A percentile compares a stretch with the other conserved stretches of the same genome.
phyloP scores from a whole-genome alignment of 2,888 invertebrate genomes.

The Molanna angustata region DNA sequence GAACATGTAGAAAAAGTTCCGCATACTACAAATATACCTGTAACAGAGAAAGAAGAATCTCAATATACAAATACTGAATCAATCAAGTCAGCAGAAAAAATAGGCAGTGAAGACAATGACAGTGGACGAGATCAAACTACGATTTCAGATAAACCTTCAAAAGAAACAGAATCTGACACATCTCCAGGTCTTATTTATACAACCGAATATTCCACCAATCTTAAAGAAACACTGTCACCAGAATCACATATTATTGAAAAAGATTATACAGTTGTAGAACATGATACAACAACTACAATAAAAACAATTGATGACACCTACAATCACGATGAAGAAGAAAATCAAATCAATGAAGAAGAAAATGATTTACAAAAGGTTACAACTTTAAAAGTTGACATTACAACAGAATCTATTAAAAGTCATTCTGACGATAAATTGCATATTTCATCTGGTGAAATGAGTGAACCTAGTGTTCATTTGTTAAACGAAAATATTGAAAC shows the following conservation, averaged over 20 bases:
- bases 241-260: conserved; percentile 16
- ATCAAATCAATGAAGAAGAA: too few species aligned
- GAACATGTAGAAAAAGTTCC: conserved; percentile 2
- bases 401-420: too few species aligned
- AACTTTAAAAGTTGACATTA: too few species aligned
- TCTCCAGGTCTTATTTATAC: conserved; percentile 7
- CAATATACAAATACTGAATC: not conserved
- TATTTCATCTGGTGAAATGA: too few species aligned
- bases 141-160: not conserved
- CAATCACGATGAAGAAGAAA: too few species aligned
- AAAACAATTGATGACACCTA: too few species aligned
- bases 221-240: conserved; percentile 11
- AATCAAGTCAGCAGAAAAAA: not conserved
- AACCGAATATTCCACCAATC: conserved; percentile 11
- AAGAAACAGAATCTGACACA: not conserved
- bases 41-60: not conserved
- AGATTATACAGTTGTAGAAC: not conserved
- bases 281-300: not conserved
- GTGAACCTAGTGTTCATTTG: too few species aligned
- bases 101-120: too few species aligned
- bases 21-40: not conserved
- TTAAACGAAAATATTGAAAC: too few species aligned
- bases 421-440: too few species aligned
- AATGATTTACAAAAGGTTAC: too few species aligned
- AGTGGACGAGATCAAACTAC: not conserved